These are phyloP conservation scores for Sceliomorpha sp. DNA, from an alignment of 2,888 invertebrate species.

Conservation along the genomic window DNA sequence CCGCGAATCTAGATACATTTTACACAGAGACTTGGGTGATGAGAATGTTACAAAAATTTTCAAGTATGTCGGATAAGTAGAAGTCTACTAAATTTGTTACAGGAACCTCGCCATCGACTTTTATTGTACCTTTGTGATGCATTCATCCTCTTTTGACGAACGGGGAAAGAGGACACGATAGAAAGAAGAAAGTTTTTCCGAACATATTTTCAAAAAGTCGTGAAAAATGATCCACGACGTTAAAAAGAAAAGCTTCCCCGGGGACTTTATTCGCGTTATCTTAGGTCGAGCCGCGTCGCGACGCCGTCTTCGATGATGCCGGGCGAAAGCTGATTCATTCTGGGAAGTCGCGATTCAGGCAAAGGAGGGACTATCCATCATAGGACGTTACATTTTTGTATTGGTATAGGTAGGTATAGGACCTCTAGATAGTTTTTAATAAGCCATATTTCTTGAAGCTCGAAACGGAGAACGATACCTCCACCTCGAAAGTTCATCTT, in stretches of 20 bases:
- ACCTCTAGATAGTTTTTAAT: too few relatives aligned
- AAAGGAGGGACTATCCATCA: constrained; percentile 25
- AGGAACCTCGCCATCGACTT: too few relatives aligned
- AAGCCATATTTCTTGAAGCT: too few relatives aligned
- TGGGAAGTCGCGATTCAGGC: constrained; percentile 16
- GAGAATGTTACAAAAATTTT: too few relatives aligned
- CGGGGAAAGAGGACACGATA: constrained; percentile 1
- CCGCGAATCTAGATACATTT: too few relatives aligned
- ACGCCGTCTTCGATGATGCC: constrained; percentile 1
- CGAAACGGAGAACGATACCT: too few relatives aligned
- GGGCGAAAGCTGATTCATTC: constrained; percentile 23
- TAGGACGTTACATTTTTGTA: constrained; percentile 7
- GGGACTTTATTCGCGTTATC: constrained; percentile 3
- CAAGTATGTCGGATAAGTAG: too few relatives aligned
- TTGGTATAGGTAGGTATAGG: background rate
- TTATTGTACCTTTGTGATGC: too few relatives aligned
- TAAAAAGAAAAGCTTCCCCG: constrained; percentile 10
- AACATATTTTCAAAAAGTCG: constrained; percentile 14
- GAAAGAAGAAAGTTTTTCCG: constrained; percentile 1
- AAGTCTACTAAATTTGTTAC: too few relatives aligned
- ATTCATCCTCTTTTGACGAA: constrained; percentile 2
- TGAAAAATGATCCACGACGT: constrained; percentile 18
- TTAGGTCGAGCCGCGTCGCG: background rate
- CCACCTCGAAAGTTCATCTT: too few relatives aligned
- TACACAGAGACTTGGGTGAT: too few relatives aligned